Conservation (phyloP, 2,888 invertebrate species). For the Coelogynopora nodosa region DNA sequence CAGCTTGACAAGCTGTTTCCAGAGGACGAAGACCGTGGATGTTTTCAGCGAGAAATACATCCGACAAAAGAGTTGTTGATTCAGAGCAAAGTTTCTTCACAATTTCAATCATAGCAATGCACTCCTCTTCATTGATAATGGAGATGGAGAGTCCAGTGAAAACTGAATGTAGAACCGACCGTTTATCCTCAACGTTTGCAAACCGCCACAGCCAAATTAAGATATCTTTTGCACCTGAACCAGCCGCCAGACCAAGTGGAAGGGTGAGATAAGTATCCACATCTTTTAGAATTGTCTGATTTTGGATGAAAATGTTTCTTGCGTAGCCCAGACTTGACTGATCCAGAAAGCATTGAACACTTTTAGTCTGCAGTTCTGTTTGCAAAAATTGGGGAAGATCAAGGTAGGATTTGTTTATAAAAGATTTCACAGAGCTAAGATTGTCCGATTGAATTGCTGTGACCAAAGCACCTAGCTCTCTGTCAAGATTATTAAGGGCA, state of each 20-base stretch:
- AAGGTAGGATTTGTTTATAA: neutral
- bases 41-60: neutral
- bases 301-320: neutral
- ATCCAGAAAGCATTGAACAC: neutral
- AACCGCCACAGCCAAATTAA: neutral
- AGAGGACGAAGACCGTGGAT: neutral
- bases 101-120: neutral
- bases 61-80: neutral
- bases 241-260: neutral
- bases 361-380: neutral
- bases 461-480: too few relatives aligned
- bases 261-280: neutral
- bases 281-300: neutral
- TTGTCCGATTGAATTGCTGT: neutral
- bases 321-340: neutral
- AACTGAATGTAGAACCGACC: neutral
- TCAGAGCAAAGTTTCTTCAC: neutral
- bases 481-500: too few relatives aligned
- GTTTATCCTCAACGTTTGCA: neutral
- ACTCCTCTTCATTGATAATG: neutral
- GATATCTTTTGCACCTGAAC: neutral
- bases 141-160: neutral
- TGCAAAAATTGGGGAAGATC: neutral
- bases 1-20: neutral
- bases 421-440: neutral